Evolutionary conservation across 1,140 invertebrate species (phyloP), one percentile per base, ranked within the genome.

Genomic region (Philotrypesis tridentata): DNA sequence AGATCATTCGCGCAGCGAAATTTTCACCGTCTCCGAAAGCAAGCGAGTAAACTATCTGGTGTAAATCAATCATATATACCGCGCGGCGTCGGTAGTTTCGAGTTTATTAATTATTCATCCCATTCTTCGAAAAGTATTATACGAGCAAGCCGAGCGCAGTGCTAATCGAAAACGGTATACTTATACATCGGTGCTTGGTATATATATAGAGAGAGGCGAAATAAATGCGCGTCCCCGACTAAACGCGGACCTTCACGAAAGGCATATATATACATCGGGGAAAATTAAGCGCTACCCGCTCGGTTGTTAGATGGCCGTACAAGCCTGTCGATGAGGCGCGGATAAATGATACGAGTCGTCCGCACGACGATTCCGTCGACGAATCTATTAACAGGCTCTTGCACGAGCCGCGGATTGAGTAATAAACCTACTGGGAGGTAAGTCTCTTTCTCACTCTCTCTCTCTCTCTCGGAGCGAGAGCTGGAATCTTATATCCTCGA

Each of bases 371-470:
- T 85, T 85, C 84, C 83, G 65, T 81, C 82, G 84, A 92, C 88
- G 88, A 91, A 91, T 91, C 89, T 90, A 92, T 92, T 92, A 92
- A 88, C 84, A 84, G 86, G 2, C 33, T 37, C 33, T 37, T 37
- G 33, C 85, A 85, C 89, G 87, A 37, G 70, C 31, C 65, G 87
- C 87, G 88, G 87, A 92, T 91, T 91, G 90, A 91, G 90, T 87
- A 90, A 91, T 91, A 91, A 91, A 91, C 90, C 89, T 90, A 91
- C 89, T 88, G 89, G 90, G 90, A 91, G 90, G 89, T 90, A 91
- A 90, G 88, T 88, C 88, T 85, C 82, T 84, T 85, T 86, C 82
- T 37, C 63, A 61, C 14, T 55, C 48, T 55, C 33, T 37, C 33
- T 37, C 33, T 37, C 33, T 88, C 88, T 85, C 82, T 84, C 9